Evolutionary conservation across 1,140 invertebrate species (phyloP).

Genomic region (Aphidius gifuensis): DNA sequence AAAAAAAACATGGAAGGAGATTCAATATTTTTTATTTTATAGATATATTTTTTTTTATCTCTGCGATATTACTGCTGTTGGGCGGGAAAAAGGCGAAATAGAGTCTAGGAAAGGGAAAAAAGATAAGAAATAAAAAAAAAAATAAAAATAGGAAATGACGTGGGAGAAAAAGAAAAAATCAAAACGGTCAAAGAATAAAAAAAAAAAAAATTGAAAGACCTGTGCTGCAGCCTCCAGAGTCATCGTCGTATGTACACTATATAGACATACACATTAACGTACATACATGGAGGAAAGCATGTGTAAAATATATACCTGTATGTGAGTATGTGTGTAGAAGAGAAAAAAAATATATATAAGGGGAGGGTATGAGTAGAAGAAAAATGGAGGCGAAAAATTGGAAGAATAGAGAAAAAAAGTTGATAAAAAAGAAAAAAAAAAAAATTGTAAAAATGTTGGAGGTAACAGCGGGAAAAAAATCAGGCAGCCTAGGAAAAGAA

Average conservation of each 20-base stretch:
- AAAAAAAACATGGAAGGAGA: constrained; percentile 3
- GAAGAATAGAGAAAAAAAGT: constrained; percentile 20
- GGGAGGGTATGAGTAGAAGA: constrained; percentile 15
- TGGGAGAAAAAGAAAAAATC: constrained; percentile 9
- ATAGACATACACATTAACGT: neutral
- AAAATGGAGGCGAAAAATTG: constrained; percentile 20
- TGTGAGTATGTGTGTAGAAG: neutral
- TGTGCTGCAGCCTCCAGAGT: constrained; percentile 31
- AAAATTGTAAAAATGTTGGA: constrained; percentile 49
- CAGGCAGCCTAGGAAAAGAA: constrained; percentile 43
- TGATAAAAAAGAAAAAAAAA: constrained; percentile 26
- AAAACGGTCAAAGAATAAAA: constrained; percentile 21
- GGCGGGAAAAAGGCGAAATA: constrained; percentile 36
- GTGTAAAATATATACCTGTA: too few relatives aligned
- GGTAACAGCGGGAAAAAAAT: constrained; percentile 50
- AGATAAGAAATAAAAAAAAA: constrained; percentile 31
- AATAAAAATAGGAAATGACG: constrained; percentile 30
- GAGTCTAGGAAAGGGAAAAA: constrained; percentile 29
- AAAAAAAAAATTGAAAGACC: constrained; percentile 33
- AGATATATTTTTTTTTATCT: too few relatives aligned
- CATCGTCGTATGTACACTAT: constrained; percentile 6
- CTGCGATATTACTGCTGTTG: constrained; percentile 36
- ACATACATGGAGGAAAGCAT: neutral
- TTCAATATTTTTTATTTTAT: neutral
- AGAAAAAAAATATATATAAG: constrained; percentile 12